A percentile compares a stretch with the other conserved stretches of the same genome.
phyloP scores from a whole-genome alignment of 2,113 vertebrate species.

The Acrocephalus arundinaceus region DNA sequence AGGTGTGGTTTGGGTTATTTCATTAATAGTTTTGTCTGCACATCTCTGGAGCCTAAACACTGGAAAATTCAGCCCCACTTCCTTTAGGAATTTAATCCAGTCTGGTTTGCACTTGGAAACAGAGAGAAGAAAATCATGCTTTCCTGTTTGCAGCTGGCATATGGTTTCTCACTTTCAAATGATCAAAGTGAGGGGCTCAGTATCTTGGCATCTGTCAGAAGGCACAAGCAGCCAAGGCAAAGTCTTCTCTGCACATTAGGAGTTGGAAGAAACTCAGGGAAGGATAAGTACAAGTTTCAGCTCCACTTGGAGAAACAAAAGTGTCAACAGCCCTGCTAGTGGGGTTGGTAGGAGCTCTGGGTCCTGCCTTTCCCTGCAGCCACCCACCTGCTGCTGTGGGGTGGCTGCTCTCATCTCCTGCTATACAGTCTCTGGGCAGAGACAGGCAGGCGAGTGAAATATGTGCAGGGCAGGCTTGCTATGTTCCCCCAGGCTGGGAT shows the following conservation, averaged over 20 bases:
- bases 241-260: not conserved
- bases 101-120: not conserved
- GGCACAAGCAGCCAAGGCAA: not conserved
- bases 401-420: not conserved
- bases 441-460: not conserved
- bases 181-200: not conserved
- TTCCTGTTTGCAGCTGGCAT: not conserved
- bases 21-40: constrained; percentile 27
- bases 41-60: constrained; percentile 30
- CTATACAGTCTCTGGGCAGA: not conserved
- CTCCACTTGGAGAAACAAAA: not conserved
- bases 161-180: constrained; percentile 12
- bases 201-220: not conserved
- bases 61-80: not conserved
- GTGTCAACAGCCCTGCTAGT: not conserved
- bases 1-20: not conserved
- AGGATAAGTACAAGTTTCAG: not conserved
- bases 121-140: not conserved
- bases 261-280: not conserved
- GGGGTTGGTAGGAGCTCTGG: fast-evolving
- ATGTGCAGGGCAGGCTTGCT: not conserved
- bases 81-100: not conserved
- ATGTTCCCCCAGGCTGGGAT: not conserved
- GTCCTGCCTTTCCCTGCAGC: not conserved
- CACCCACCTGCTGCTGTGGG: not conserved